Conservation (phyloP, 2,888 invertebrate genomes). For the Cephus spinipes region DNA sequence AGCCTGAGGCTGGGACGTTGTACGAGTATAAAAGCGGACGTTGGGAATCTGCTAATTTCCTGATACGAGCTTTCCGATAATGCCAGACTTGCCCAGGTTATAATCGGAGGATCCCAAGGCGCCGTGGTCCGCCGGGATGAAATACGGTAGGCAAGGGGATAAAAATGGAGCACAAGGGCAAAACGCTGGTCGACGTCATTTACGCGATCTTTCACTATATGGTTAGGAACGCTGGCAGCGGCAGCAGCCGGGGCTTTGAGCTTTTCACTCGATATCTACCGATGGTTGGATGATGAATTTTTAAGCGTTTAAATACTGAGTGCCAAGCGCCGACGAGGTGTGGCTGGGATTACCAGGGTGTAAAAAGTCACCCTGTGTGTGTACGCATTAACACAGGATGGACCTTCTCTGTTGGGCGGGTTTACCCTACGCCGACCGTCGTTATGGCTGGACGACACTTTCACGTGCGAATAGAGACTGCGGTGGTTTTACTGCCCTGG, state of each 20-base stretch:
- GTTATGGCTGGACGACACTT: background rate
- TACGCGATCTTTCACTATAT: background rate
- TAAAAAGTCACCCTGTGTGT: conserved; percentile 18
- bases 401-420: background rate
- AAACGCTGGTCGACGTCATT: background rate
- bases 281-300: conserved; percentile 12
- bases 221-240: background rate
- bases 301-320: conserved; percentile 20
- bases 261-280: background rate
- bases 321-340: background rate
- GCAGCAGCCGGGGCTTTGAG: background rate
- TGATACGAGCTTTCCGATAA: background rate
- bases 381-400: background rate
- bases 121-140: background rate
- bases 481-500: background rate
- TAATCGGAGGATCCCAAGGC: background rate
- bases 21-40: background rate
- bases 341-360: conserved; percentile 12
- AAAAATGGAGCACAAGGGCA: background rate
- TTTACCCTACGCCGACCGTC: background rate
- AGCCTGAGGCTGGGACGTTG: background rate
- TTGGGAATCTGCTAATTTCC: background rate
- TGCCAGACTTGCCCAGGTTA: background rate
- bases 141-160: background rate
- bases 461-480: background rate